Base-by-base conservation (phyloP, 2,113 vertebrate genomes). In the Anarrhichthys ocellatus region DNA sequence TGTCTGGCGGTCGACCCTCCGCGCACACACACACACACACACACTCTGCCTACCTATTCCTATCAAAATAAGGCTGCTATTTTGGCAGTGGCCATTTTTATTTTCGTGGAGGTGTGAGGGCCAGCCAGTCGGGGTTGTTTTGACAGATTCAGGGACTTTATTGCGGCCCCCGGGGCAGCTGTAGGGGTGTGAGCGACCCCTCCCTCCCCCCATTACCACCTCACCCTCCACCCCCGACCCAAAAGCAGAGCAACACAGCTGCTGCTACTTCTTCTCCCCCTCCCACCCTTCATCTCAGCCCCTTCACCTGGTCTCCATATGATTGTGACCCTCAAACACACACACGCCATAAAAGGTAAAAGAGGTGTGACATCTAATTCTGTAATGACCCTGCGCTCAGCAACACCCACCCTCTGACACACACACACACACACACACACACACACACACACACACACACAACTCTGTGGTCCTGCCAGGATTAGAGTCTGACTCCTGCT, bases 221-320 rank as follows among this genome's bases (percentile, higher is more conserved):
- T 71, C 77, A 69, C 80, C 77, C 78, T 54, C 78, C 61, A 67
- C 71, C 36, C 24, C 48, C 61, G 13, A 62, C 69, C 71, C 69
- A 76, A 76, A 84, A 72, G 42, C 65, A 87, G 79, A 80, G 77
- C 54, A 87, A 89, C 87, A 86, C 89, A 90, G 90, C 90, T 90
- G 89, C 83, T 81, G 73, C 68, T 52, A 44, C 79, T 48, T 44
- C 54, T 46, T 14, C 70, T 17, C 59, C 79, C 66, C 46, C 46
- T 13, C 17, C 38, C 34, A 36, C 58, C 69, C 75, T 67, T 70
- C 29, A 18, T 61, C 46, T 54, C 54, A 80, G 76, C 87, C 54
- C 54, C 62, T 14, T 91, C 84, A 92, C 89, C 91, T 92, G 87
- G 85, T 73, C 78, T 81, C 78, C 86, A 89, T 91, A 88, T 91